Percentiles rank a stretch among this genome's conserved stretches.
These are phyloP conservation scores for Melanerpes formicivorus DNA, from an alignment of 2,113 vertebrate species.

Conservation along the genomic window DNA sequence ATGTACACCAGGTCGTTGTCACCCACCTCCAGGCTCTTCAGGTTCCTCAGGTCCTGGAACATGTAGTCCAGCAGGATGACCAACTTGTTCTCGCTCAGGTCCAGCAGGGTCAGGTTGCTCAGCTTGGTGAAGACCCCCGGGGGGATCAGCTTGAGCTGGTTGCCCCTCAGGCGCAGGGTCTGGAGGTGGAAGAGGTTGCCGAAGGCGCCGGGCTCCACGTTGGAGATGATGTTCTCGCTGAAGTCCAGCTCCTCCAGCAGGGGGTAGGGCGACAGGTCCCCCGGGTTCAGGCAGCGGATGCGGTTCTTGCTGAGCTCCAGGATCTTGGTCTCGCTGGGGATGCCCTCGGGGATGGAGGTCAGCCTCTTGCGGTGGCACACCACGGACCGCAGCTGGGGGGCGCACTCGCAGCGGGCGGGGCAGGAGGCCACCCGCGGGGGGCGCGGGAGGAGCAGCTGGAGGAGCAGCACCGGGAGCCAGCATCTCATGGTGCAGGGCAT, in stretches of 20 bases:
- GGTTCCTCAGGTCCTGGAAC: slow-evolving; percentile 90
- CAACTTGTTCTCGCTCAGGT: slow-evolving; percentile 95
- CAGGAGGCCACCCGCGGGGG: slow-evolving; percentile 63
- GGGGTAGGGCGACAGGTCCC: slow-evolving; percentile 83
- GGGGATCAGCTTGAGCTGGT: slow-evolving; percentile 93
- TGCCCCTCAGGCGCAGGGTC: slow-evolving; percentile 85
- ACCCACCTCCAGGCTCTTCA: slow-evolving; percentile 89
- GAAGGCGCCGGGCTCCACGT: slow-evolving; percentile 94
- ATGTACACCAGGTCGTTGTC: slow-evolving; percentile 98
- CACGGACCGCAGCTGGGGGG: slow-evolving; percentile 80
- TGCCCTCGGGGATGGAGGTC: slow-evolving; percentile 88
- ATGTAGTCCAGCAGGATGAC: slow-evolving; percentile 95
- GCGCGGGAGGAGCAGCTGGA: slow-evolving; percentile 75
- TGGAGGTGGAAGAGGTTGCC: slow-evolving; percentile 86
- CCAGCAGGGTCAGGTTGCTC: slow-evolving; percentile 90
- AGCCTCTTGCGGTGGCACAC: slow-evolving; percentile 89
- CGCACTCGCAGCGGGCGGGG: slow-evolving; percentile 91
- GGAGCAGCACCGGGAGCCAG: slow-evolving; percentile 79
- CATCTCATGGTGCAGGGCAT: slow-evolving; percentile 75
- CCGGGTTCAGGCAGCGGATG: slow-evolving; percentile 91
- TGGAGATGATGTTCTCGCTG: slow-evolving; percentile 92
- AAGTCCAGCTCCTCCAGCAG: slow-evolving; percentile 92
- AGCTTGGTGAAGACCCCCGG: slow-evolving; percentile 91
- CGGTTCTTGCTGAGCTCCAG: slow-evolving; percentile 93
- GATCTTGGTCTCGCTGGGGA: slow-evolving; percentile 86